Percentiles rank a stretch among this genome's conserved stretches.
phyloP scores from a whole-genome alignment of 2,113 vertebrate genomes.

The Phylloscopus whistleri region DNA sequence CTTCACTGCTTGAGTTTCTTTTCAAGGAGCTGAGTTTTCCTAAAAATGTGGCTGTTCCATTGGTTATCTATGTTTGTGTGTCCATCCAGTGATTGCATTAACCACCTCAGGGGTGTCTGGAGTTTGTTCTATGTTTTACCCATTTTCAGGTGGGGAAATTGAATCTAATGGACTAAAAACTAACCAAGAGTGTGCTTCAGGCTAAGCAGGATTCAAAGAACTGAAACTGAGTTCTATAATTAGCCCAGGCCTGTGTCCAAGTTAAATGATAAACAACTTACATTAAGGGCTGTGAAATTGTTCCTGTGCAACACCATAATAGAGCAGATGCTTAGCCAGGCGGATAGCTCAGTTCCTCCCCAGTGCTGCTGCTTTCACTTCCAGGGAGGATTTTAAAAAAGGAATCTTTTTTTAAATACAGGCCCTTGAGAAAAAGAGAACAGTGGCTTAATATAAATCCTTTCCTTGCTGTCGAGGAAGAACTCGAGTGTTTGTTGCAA shows the following conservation, averaged over 20 bases:
- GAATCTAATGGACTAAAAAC: not conserved
- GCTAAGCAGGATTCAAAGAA: not conserved
- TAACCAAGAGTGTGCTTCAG: not conserved
- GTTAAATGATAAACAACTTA: not conserved
- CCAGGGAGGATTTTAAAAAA: not conserved
- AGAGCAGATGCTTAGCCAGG: not conserved
- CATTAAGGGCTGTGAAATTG: not conserved
- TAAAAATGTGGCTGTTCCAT: rapidly evolving
- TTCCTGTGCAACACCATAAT: not conserved
- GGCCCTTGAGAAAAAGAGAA: not conserved
- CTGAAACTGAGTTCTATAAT: not conserved
- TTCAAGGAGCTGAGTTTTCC: not conserved
- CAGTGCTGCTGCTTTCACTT: not conserved
- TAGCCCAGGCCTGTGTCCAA: not conserved
- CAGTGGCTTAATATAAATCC: not conserved
- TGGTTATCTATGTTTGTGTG: not conserved
- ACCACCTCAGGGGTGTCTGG: not conserved
- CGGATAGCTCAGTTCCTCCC: not conserved
- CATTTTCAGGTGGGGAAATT: not conserved
- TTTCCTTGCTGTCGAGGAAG: not conserved
- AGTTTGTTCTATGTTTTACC: not conserved
- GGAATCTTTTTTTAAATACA: not conserved
- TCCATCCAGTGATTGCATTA: not conserved
- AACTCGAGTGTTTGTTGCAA: not conserved
- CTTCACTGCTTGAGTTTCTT: not conserved